Base-by-base conservation (phyloP, 2,888 invertebrate genomes). In the Emmelina monodactyla region DNA sequence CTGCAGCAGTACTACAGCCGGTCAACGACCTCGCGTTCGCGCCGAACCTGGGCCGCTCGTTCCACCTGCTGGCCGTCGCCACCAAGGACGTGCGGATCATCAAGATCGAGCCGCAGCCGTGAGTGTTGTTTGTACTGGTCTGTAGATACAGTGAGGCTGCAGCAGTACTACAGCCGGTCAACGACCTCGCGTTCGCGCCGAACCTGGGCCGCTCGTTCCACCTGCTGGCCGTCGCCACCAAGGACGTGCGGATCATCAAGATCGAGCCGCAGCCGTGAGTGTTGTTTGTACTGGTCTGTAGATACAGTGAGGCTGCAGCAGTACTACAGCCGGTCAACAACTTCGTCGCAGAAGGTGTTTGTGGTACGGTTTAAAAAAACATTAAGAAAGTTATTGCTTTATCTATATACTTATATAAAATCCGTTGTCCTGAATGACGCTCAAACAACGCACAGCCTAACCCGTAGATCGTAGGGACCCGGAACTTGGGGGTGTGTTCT, bases 21-120 rank as follows among this genome's bases (percentile, higher is more conserved):
- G 97, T 98, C 2, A 93, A 97, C 58, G 97, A 98, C 70, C 84
- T 98, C 35, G 88, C 94, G 1, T 98, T 98, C 78, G 92, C 97
- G 3, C 97, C 97, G 2, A 96, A 96, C 76, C 83, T 97, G 31
- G 97, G 97, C 14, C 84, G 97, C 43, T 92, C 92, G 35, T 97
- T 91, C 78, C 96, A 97, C 61, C 83, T 95, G 40, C 78, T 98
- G 14, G 97, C 95, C 10, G 89, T 98, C 35, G 97, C 97, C 15
- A 91, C 96, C n/a, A 94, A 92, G 62, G 94, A 96, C 65, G 88
- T 97, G 19, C 83, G 89, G 53, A 91, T 97, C 50, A 83, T 96
- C 43, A 89, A 89, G 44, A 80, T 94, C 28, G 89, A 89, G 44
- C 91, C 92, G 0, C 37, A 73, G 13, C 55, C 66, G 76, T 76